Base-by-base conservation (phyloP, 92 coral and sea anemone genomes). In the Actinernus sp. region DNA sequence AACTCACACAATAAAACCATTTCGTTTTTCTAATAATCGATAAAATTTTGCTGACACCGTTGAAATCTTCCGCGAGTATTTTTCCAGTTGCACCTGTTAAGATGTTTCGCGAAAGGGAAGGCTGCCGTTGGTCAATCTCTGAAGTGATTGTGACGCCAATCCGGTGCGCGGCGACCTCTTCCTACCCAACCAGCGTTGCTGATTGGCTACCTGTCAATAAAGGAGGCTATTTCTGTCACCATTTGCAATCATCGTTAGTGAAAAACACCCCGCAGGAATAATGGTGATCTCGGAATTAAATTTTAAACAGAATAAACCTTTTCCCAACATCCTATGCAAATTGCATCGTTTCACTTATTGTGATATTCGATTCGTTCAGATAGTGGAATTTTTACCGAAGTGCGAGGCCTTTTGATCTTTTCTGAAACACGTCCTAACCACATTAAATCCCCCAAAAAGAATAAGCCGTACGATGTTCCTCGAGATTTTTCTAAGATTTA, bases 281-380 rank as follows among this genome's bases (percentile, higher is more conserved):
- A 49, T 76, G 84, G 68, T 71, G 71, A 73, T 55, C 67, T 54
- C 39, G 43, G 68, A 65, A 84, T 86, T 89, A 84, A 89, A 72
- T 84, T 78, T 88, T 88, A 79, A 83, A 57, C 64, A 62, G 74
- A 55, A 61, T 30, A 76, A 29, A 21, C 12, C 26, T 29, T 74
- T 50, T 70, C 74, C 73, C 73, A 53, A 60, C 80, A 73, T n/a
- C 55, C 74, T 27, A 74, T 74, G 81, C 55, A 74, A 63, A 74
- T 74, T 50, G 31, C 34, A 24, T 16, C 6, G 23, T 31, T 30
- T 10, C n/a, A n/a, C n/a, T n/a, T n/a, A n/a, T n/a, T n/a, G n/a
- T n/a, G n/a, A n/a, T n/a, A n/a, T n/a, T n/a, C n/a, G n/a, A n/a
- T n/a, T n/a, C n/a, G n/a, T n/a, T n/a, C n/a, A n/a, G n/a, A n/a